These are phyloP conservation scores for Glyptemys insculpta DNA, from an alignment of 2,797 vertebrate species.

Conservation along the genomic window DNA sequence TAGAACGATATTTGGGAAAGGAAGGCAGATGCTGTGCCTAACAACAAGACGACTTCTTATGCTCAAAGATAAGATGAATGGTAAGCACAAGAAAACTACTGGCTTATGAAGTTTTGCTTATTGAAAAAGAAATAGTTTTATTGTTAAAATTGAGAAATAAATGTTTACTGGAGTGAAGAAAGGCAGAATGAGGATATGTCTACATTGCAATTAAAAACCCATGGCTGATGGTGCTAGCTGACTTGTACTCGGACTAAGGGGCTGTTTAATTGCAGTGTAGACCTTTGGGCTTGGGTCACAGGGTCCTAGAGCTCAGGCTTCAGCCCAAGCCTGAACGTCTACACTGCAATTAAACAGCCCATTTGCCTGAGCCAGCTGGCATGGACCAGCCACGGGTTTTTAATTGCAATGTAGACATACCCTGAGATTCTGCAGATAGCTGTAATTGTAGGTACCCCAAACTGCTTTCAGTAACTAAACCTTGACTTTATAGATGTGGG, in stretches of 20 bases:
- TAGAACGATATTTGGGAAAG: neutral
- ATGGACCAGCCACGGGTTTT: neutral
- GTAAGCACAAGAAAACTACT: neutral
- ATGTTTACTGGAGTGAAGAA: neutral
- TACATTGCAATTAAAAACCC: neutral
- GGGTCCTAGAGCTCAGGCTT: neutral
- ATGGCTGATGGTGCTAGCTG: neutral
- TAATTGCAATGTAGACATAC: neutral
- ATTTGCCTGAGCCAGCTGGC: neutral
- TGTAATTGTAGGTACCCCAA: neutral
- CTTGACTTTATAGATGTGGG: neutral
- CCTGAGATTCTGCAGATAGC: neutral
- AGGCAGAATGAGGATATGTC: fast-evolving
- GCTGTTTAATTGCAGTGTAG: neutral
- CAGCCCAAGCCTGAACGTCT: neutral
- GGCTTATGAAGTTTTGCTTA: neutral
- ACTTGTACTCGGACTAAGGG: neutral
- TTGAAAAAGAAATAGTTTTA: neutral
- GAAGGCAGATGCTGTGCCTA: fast-evolving
- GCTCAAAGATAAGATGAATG: neutral
- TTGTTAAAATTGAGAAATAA: neutral
- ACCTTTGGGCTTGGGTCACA: neutral
- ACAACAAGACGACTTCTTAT: fast-evolving
- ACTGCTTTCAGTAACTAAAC: neutral
- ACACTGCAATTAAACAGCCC: neutral